phyloP scores from a whole-genome alignment of 2,888 invertebrate species.

The Eulithis testata region DNA sequence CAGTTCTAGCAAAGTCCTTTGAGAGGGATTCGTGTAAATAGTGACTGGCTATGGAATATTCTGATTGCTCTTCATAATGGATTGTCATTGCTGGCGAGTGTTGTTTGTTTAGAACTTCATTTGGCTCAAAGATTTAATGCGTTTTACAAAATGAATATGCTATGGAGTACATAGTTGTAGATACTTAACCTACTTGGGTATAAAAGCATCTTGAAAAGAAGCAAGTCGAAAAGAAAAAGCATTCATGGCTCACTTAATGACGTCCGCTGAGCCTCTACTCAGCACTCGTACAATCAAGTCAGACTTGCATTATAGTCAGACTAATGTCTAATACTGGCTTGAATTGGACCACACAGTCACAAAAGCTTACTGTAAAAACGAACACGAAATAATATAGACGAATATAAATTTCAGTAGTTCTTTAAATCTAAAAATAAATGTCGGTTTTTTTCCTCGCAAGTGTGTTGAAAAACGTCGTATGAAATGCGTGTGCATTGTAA shows the following conservation, averaged over 20 bases:
- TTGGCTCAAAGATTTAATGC: not conserved
- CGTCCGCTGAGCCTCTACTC: conserved; percentile 21
- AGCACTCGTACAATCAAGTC: conserved; percentile 14
- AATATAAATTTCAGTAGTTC: too few relatives aligned
- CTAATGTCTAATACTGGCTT: not conserved
- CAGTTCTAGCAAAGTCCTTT: not conserved
- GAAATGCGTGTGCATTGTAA: too few relatives aligned
- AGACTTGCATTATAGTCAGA: not conserved
- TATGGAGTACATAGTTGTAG: not conserved
- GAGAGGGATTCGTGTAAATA: not conserved
- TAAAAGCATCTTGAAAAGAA: conserved; percentile 10
- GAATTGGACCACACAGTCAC: not conserved
- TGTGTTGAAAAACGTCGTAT: too few relatives aligned
- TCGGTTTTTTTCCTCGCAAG: too few relatives aligned
- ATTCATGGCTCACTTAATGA: conserved; percentile 26
- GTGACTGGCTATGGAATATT: not conserved
- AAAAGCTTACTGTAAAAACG: too few relatives aligned
- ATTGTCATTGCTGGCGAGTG: too few relatives aligned
- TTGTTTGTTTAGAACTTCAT: too few relatives aligned
- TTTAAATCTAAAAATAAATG: too few relatives aligned
- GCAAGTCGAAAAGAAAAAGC: conserved; percentile 4
- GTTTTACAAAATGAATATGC: not conserved
- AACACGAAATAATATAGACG: too few relatives aligned
- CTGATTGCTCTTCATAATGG: not conserved
- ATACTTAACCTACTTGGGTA: not conserved